Percentiles rank a stretch among this genome's conserved stretches.
phyloP scores from a whole-genome alignment of 2,113 vertebrate genomes.

The Silurus meridionalis region DNA sequence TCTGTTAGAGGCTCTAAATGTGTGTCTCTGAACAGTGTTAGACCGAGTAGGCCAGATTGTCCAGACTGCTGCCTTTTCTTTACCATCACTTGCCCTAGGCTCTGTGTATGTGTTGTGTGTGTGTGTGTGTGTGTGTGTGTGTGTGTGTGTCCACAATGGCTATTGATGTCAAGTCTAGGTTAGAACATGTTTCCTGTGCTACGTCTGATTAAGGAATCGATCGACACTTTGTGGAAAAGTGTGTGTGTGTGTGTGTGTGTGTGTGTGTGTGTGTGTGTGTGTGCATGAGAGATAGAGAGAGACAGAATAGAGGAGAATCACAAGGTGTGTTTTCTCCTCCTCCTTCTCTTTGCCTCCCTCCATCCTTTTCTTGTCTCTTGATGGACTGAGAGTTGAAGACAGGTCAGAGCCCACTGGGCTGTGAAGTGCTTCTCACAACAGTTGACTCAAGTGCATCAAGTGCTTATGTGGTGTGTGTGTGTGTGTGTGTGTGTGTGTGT shows the following conservation, averaged over 20 bases:
- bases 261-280: background rate
- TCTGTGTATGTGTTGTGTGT: background rate
- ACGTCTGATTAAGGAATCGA: constrained; percentile 52
- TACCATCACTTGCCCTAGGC: constrained; percentile 36
- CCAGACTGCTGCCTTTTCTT: constrained; percentile 48
- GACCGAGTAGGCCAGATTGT: constrained; percentile 41
- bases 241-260: constrained; percentile 27
- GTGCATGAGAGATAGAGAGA: background rate
- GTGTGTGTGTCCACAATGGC: background rate
- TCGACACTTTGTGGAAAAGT: constrained; percentile 16
- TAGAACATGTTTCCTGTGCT: constrained; percentile 43
- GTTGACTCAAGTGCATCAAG: constrained; percentile 33
- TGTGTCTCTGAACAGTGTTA: constrained; percentile 29
- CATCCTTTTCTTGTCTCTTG: background rate
- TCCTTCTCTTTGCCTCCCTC: background rate
- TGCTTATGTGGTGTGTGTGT: background rate
- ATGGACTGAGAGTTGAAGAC: constrained; percentile 30
- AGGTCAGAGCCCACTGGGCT: constrained; percentile 47
- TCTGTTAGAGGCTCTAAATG: constrained; percentile 36
- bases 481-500: background rate
- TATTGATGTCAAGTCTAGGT: constrained; percentile 48
- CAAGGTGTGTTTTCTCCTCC: constrained; percentile 18
- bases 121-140: background rate
- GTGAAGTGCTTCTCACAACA: constrained; percentile 50
- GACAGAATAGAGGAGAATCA: constrained; percentile 25